Conservation (phyloP, 2,113 vertebrate genomes). For the Elgaria multicarinata region DNA sequence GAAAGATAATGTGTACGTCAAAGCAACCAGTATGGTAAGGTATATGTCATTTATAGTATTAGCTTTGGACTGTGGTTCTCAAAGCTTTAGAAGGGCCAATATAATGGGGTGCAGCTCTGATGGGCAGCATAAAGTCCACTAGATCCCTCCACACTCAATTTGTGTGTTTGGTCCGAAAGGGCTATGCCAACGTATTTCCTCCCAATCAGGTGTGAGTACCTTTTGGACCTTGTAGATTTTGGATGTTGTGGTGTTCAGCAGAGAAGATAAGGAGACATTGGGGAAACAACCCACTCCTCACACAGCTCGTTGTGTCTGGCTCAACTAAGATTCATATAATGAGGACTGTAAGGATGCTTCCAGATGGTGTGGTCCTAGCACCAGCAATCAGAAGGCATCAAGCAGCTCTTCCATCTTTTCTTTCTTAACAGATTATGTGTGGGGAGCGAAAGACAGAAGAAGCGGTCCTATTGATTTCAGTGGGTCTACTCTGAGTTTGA, state of each 20-base stretch:
- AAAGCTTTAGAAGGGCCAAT: background rate
- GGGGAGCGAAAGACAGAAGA: too few relatives aligned
- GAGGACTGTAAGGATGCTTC: too few relatives aligned
- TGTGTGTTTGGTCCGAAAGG: background rate
- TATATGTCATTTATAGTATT: slow-evolving; percentile 51
- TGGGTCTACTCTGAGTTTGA: background rate
- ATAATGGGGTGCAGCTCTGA: background rate
- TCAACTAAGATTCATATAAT: background rate
- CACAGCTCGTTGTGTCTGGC: background rate
- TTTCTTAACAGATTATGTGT: too few relatives aligned
- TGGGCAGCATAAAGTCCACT: background rate
- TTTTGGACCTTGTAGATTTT: background rate
- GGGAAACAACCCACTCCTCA: background rate
- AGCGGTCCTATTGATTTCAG: too few relatives aligned
- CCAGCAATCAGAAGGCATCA: too few relatives aligned
- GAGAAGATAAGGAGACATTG: background rate
- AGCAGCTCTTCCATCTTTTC: too few relatives aligned
- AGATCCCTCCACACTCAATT: background rate
- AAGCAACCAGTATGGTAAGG: slow-evolving; percentile 91
- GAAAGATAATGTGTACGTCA: slow-evolving; percentile 90
- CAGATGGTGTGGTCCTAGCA: too few relatives aligned
- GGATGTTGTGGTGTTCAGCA: background rate
- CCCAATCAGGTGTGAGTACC: background rate
- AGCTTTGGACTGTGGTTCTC: slow-evolving; percentile 10
- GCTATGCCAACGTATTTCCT: background rate